Conservation (phyloP, 2,888 invertebrate species). For the Neoitamus cyanurus region DNA sequence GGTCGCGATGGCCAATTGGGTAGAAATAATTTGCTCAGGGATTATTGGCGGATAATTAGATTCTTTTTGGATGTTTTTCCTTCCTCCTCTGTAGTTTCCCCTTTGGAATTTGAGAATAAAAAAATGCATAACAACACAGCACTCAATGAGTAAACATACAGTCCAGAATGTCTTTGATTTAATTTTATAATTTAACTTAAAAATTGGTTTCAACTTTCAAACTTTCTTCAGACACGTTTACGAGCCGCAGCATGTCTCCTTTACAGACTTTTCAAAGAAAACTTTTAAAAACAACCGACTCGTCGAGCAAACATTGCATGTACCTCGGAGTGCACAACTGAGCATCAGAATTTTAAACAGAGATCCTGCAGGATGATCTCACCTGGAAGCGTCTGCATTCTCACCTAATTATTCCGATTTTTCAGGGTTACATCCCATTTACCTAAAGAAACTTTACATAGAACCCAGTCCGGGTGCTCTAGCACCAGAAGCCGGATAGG, state of each 20-base stretch:
- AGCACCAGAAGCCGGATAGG: background rate
- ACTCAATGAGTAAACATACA: background rate
- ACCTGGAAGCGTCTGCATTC: background rate
- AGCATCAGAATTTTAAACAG: conserved; percentile 1
- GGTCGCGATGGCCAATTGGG: conserved; percentile 43
- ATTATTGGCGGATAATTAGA: conserved; percentile 22
- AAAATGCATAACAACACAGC: background rate
- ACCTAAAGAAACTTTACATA: conserved; percentile 8
- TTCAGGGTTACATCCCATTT: conserved; percentile 17
- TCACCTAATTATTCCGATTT: conserved; percentile 1
- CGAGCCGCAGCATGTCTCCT: background rate
- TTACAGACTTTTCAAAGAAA: background rate
- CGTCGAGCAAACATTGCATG: background rate
- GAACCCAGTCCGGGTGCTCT: background rate
- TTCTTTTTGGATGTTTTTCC: background rate
- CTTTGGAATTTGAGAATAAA: too few relatives aligned
- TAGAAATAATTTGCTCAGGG: conserved; percentile 49
- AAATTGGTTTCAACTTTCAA: background rate
- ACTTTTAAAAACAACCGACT: background rate
- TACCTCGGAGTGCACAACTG: background rate
- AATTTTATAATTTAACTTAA: too few relatives aligned
- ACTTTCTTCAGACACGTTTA: background rate
- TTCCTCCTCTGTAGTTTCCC: background rate
- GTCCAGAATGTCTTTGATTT: background rate
- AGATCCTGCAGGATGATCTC: background rate